These are phyloP conservation scores for Lithophane ornitopus DNA, from an alignment of 2,888 invertebrate genomes.

Conservation along the genomic window DNA sequence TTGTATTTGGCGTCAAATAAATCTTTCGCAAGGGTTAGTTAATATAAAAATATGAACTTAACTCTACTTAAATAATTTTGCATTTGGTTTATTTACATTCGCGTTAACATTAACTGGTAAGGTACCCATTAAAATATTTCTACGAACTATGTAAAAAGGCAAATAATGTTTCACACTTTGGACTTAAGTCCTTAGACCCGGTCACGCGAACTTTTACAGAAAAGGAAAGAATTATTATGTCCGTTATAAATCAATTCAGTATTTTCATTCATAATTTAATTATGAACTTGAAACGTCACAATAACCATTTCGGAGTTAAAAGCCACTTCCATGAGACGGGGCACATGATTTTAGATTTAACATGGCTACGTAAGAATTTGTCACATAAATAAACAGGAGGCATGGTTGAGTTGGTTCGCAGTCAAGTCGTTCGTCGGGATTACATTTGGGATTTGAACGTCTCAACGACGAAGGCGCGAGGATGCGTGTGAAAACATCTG, in stretches of 20 bases:
- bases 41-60: not conserved
- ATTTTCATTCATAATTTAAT: not conserved
- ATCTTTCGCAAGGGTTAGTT: not conserved
- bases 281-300: constrained; percentile 36
- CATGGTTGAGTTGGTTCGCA: constrained; percentile 85
- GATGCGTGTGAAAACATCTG: constrained; percentile 89
- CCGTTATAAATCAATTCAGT: no score
- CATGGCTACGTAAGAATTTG: constrained; percentile 87
- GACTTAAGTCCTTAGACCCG: not conserved
- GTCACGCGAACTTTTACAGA: constrained; percentile 23
- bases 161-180: not conserved
- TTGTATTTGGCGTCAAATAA: not conserved
- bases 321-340: constrained; percentile 76
- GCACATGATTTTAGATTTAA: constrained; percentile 84
- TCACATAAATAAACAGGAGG: constrained; percentile 89
- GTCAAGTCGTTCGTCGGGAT: constrained; percentile 84
- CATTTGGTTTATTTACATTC: not conserved
- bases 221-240: constrained; percentile 2
- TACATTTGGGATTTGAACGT: constrained; percentile 87
- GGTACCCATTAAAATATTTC: not conserved
- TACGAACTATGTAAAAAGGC: not conserved
- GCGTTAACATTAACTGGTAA: not conserved
- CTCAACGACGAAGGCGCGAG: constrained; percentile 71
- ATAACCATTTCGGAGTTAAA: constrained; percentile 43
- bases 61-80: no score